phyloP scores from a whole-genome alignment of 1,140 invertebrate genomes.

The Zaprionus kolodkinae region DNA sequence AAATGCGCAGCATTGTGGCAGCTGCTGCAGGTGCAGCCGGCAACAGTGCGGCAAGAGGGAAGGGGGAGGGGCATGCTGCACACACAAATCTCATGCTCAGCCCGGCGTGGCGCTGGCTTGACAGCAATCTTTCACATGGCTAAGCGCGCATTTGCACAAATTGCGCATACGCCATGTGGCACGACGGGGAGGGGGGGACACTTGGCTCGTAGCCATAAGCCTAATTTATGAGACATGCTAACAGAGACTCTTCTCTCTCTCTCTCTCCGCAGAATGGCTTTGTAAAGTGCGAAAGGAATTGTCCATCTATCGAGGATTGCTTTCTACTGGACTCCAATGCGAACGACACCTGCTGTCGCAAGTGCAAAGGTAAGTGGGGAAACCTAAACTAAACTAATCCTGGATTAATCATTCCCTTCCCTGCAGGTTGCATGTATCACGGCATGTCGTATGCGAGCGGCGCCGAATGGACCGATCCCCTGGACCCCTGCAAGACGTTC shows the following conservation, averaged over 20 bases:
- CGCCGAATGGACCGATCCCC: slow-evolving; percentile 89
- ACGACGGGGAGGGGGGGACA: neutral
- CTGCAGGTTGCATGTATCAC: slow-evolving; percentile 90
- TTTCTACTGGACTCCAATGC: slow-evolving; percentile 87
- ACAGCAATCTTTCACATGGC: slow-evolving; percentile 59
- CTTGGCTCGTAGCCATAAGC: slow-evolving; percentile 2
- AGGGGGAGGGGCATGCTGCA: neutral
- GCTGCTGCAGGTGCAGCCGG: slow-evolving; percentile 46
- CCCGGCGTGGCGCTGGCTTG: slow-evolving; percentile 35
- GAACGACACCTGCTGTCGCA: slow-evolving; percentile 87
- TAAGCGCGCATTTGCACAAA: slow-evolving; percentile 51
- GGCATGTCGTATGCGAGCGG: slow-evolving; percentile 90
- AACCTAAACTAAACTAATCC: neutral
- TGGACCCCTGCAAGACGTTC: slow-evolving; percentile 89
- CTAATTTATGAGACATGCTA: slow-evolving; percentile 32
- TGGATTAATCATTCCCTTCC: neutral
- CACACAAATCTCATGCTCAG: slow-evolving; percentile 52
- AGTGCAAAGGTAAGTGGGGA: slow-evolving; percentile 88
- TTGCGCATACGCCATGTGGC: slow-evolving; percentile 59
- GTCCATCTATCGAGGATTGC: slow-evolving; percentile 89
- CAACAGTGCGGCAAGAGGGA: neutral
- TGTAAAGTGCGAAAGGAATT: slow-evolving; percentile 88
- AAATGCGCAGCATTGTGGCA: slow-evolving; percentile 26
- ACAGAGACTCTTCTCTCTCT: slow-evolving; percentile 4
- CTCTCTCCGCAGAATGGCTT: slow-evolving; percentile 88